Conservation (phyloP, 2,113 vertebrate genomes). For the Erythrolamprus reginae region DNA sequence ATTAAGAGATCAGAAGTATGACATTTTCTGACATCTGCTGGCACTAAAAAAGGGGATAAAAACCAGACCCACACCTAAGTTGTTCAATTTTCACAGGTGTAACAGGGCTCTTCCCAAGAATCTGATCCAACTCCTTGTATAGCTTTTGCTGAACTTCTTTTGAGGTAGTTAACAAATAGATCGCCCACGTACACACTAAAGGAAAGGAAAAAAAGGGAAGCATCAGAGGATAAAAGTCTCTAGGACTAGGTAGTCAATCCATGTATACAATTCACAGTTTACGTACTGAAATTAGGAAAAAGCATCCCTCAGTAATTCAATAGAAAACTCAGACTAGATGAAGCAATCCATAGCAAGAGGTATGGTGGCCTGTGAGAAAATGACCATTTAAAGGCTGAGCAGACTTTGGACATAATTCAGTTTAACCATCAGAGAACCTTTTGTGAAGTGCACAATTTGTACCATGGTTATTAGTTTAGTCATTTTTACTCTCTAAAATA, state of each 20-base stretch:
- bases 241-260: background rate
- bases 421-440: background rate
- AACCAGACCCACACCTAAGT: conserved; percentile 72
- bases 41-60: background rate
- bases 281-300: background rate
- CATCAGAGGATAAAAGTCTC: background rate
- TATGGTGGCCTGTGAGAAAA: background rate
- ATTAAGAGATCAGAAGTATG: background rate
- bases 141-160: conserved; percentile 88
- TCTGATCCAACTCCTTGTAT: conserved; percentile 75
- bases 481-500: background rate
- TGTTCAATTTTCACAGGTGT: conserved; percentile 84
- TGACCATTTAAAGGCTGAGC: background rate
- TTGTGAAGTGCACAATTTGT: background rate
- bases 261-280: background rate
- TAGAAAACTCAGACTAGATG: background rate
- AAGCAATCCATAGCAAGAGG: background rate
- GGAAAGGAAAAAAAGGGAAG: conserved; percentile 2
- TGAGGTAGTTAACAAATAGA: conserved; percentile 88
- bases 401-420: background rate
- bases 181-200: conserved; percentile 91
- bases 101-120: conserved; percentile 82
- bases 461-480: background rate
- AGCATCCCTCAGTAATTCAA: background rate
- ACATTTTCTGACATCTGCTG: background rate